phyloP scores from a whole-genome alignment of 2,888 invertebrate genomes.

The Drosophila ezoana region DNA sequence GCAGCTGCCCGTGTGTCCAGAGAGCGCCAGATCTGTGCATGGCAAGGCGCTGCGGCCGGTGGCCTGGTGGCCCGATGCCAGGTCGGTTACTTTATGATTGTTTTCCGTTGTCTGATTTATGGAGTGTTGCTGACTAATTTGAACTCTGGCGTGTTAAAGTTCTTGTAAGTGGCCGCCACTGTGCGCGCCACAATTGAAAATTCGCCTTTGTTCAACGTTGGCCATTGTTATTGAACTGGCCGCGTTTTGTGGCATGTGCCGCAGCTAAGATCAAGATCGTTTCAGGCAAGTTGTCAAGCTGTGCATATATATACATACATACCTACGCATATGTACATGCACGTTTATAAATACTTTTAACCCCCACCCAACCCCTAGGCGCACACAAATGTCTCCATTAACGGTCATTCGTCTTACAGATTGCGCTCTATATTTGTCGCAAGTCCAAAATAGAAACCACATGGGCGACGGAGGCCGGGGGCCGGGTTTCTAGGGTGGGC shows the following conservation, averaged over 20 bases:
- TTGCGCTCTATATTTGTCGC: constrained; percentile 48
- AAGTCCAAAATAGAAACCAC: constrained; percentile 40
- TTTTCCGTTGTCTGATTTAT: constrained; percentile 70
- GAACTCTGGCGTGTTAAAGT: constrained; percentile 66
- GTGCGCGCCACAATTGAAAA: constrained; percentile 34
- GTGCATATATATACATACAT: too few species aligned
- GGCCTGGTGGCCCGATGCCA: not conserved
- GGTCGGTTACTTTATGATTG: constrained; percentile 45
- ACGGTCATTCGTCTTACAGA: constrained; percentile 42
- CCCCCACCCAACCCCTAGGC: not conserved
- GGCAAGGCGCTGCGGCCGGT: not conserved
- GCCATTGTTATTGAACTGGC: constrained; percentile 30
- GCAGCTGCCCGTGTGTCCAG: constrained; percentile 17
- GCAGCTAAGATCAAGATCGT: constrained; percentile 29
- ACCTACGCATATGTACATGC: not conserved
- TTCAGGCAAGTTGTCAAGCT: constrained; percentile 6
- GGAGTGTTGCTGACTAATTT: constrained; percentile 77
- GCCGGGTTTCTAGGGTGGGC: not conserved
- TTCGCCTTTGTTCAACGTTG: constrained; percentile 4
- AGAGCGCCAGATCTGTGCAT: constrained; percentile 15
- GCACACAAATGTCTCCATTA: constrained; percentile 41
- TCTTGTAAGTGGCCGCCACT: constrained; percentile 60
- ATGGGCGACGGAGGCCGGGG: not conserved
- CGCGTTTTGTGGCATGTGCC: constrained; percentile 33
- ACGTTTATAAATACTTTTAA: constrained; percentile 33